Conservation (phyloP, 1,140 invertebrate species). For the Himalopsyche phryganea region DNA sequence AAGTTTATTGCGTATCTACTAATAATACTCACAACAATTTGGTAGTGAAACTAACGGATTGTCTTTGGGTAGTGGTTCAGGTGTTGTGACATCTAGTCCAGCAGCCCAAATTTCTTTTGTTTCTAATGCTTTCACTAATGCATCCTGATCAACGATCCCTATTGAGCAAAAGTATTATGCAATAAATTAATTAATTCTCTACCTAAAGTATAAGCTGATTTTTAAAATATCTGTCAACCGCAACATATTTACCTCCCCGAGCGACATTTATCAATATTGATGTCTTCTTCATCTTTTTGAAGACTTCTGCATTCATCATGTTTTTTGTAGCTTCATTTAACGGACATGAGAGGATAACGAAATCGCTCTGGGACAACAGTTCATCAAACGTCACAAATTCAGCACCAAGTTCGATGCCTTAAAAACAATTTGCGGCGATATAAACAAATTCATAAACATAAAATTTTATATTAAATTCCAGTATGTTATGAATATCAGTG, state of each 20-base stretch:
- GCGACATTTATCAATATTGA: constrained; percentile 79
- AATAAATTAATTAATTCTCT: no score
- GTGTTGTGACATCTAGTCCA: constrained; percentile 85
- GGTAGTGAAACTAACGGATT: constrained; percentile 71
- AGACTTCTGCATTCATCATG: constrained; percentile 67
- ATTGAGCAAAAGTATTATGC: no score
- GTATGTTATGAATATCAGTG: no score
- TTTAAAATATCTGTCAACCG: no score
- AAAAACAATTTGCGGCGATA: constrained; percentile 29
- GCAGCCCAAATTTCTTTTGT: constrained; percentile 73
- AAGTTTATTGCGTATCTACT: no score
- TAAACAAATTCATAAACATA: no score
- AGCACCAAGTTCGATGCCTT: constrained; percentile 59
- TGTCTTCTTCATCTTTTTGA: constrained; percentile 75
- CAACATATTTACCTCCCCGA: constrained; percentile 61
- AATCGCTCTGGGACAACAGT: constrained; percentile 70
- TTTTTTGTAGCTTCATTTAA: constrained; percentile 67
- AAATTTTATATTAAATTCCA: no score
- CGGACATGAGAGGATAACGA: constrained; percentile 67
- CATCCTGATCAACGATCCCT: constrained; percentile 72
- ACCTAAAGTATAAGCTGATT: no score
- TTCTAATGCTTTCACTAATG: constrained; percentile 68
- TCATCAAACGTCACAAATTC: constrained; percentile 70
- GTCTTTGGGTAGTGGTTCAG: constrained; percentile 79
- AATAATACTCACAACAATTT: constrained; percentile 69